A percentile compares a stretch with the other conserved stretches of the same genome.
Conservation (phyloP, 2,888 invertebrate species). For the Eristalis pertinax region DNA sequence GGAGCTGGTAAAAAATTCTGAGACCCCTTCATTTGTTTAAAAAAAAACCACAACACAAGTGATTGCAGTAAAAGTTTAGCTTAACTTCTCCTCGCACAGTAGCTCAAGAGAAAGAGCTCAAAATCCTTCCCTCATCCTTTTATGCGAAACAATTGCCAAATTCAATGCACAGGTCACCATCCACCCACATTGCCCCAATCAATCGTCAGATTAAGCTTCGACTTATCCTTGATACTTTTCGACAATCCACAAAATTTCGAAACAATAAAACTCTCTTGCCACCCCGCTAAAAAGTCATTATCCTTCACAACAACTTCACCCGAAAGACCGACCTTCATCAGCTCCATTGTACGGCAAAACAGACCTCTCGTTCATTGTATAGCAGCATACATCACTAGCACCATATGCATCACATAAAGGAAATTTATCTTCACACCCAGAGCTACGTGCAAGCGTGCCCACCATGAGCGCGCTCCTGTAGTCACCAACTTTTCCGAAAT, state of each 20-base stretch:
- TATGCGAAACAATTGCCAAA: too few species aligned
- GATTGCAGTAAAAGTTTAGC: too few species aligned
- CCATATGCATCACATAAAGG: slow-evolving; percentile 58
- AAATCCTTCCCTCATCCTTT: too few species aligned
- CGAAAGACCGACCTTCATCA: slow-evolving; percentile 38
- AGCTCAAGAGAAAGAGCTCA: too few species aligned
- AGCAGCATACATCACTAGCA: slow-evolving; percentile 34
- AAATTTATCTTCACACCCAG: slow-evolving; percentile 60
- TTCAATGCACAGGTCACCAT: too few species aligned
- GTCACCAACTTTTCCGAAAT: slow-evolving; percentile 65
- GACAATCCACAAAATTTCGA: slow-evolving; percentile 32
- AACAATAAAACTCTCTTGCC: slow-evolving; percentile 43
- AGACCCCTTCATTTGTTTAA: too few species aligned
- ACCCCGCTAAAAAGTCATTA: slow-evolving; percentile 46
- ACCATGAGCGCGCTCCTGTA: slow-evolving; percentile 6
- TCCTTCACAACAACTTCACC: slow-evolving; percentile 62
- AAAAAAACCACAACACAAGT: too few species aligned
- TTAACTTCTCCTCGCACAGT: too few species aligned
- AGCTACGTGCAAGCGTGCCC: slow-evolving; percentile 28
- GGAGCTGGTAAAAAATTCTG: too few species aligned
- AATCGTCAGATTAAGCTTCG: not conserved
- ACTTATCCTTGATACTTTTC: not conserved
- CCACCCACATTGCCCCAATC: not conserved
- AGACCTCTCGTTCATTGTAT: not conserved
- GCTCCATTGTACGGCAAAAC: not conserved